Conservation (phyloP, 2,113 vertebrate genomes). For the Cathartes aura region DNA sequence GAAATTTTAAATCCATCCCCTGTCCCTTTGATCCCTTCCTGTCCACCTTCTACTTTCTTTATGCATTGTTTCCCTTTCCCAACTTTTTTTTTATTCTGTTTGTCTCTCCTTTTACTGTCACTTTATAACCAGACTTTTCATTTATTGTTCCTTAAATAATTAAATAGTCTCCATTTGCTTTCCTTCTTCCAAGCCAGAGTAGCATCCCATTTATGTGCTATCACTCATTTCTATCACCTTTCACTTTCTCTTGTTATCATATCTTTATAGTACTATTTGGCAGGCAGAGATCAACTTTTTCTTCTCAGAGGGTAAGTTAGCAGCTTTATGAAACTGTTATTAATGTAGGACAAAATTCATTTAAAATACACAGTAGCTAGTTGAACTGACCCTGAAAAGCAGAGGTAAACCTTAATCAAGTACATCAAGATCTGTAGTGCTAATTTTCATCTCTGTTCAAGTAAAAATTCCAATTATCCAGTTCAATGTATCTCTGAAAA, state of each 20-base stretch:
- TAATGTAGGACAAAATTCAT: neutral
- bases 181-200: neutral
- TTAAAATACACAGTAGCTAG: neutral
- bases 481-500: neutral
- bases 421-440: neutral
- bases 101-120: neutral
- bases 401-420: neutral
- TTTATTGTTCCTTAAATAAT: constrained; percentile 48
- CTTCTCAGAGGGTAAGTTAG: neutral
- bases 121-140: neutral
- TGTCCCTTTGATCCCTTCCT: neutral
- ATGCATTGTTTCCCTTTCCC: neutral
- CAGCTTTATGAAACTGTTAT: neutral
- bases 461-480: constrained; percentile 4
- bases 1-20: neutral
- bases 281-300: neutral
- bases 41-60: neutral
- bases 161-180: constrained; percentile 19
- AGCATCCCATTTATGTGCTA: neutral
- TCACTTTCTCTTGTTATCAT: neutral
- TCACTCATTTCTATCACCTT: neutral
- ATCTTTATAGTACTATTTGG: neutral
- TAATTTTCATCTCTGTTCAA: neutral
- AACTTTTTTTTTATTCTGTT: neutral
- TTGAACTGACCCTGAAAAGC: neutral